Evolutionary conservation across 2,113 vertebrate genomes (phyloP).

Genomic region (Nipponia nippon): DNA sequence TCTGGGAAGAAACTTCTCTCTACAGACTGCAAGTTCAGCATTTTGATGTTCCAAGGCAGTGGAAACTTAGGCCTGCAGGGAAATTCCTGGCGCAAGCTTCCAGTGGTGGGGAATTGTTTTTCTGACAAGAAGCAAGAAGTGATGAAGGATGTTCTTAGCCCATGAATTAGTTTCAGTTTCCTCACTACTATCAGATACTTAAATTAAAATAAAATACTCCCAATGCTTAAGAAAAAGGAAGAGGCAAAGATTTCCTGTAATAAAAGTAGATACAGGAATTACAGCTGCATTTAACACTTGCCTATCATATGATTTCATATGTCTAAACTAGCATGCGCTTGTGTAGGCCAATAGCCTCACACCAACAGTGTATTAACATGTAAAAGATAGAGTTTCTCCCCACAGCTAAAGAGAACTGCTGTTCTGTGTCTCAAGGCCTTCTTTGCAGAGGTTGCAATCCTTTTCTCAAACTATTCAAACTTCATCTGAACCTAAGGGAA

Average conservation of each 20-base stretch:
- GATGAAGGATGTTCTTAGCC: constrained; percentile 50
- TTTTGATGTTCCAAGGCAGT: constrained; percentile 19
- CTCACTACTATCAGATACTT: background rate
- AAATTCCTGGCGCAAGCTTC: constrained; percentile 55
- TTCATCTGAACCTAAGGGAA: background rate
- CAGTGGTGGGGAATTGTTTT: constrained; percentile 52
- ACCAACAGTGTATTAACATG: background rate
- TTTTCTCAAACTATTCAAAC: background rate
- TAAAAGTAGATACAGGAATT: background rate
- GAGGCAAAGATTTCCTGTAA: background rate
- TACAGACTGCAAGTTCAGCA: constrained; percentile 8
- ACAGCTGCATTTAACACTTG: background rate
- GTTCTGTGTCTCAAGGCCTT: background rate
- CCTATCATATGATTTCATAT: background rate
- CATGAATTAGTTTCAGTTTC: constrained; percentile 36
- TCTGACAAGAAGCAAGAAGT: constrained; percentile 55
- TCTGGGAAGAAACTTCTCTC: constrained; percentile 5
- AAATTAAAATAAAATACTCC: constrained; percentile 28
- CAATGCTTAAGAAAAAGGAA: background rate
- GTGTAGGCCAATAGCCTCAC: background rate
- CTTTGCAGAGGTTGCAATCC: background rate
- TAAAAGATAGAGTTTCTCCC: background rate
- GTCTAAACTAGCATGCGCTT: background rate
- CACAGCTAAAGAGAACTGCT: background rate
- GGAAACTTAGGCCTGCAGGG: constrained; percentile 24